Percentiles rank a stretch among this genome's conserved stretches.
phyloP scores from a whole-genome alignment of 1,140 invertebrate genomes.

The Magallana angulata region DNA sequence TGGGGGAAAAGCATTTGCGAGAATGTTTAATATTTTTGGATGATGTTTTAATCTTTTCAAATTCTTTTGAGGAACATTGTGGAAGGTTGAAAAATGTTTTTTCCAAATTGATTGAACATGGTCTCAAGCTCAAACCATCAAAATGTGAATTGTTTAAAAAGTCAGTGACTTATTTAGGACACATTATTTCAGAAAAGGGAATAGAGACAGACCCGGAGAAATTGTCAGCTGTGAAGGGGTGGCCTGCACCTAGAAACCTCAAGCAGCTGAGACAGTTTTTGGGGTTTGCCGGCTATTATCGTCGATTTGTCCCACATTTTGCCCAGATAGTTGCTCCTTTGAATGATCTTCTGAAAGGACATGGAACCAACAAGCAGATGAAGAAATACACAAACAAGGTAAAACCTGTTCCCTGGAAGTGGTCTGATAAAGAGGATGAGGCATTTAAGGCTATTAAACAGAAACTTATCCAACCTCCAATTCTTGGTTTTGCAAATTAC shows the following conservation, averaged over 20 bases:
- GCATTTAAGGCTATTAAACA: slow-evolving; percentile 66
- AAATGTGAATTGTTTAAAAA: too few species aligned
- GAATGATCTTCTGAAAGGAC: slow-evolving; percentile 53
- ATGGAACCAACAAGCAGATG: slow-evolving; percentile 28
- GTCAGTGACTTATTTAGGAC: too few species aligned
- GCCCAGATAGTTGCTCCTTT: slow-evolving; percentile 58
- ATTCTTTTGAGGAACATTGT: too few species aligned
- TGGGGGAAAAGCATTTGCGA: too few species aligned
- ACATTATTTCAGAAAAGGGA: too few species aligned
- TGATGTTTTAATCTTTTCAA: too few species aligned
- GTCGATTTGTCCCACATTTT: slow-evolving; percentile 58
- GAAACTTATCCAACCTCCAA: slow-evolving; percentile 61
- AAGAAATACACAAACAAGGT: neutral
- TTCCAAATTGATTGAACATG: too few species aligned
- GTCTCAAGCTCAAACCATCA: too few species aligned
- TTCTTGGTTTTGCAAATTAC: slow-evolving; percentile 74
- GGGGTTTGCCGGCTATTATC: slow-evolving; percentile 27
- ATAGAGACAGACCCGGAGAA: neutral
- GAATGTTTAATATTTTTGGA: too few species aligned
- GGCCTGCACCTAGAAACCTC: slow-evolving; percentile 46
- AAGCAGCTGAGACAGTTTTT: neutral
- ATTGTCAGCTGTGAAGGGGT: slow-evolving; percentile 23
- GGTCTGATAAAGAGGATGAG: slow-evolving; percentile 5
- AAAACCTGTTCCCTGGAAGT: slow-evolving; percentile 18
- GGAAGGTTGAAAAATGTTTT: too few species aligned